Percentiles rank a stretch among this genome's conserved stretches.
Evolutionary conservation across 2,888 invertebrate species (phyloP).

Genomic region (Drosophila basisetae): DNA sequence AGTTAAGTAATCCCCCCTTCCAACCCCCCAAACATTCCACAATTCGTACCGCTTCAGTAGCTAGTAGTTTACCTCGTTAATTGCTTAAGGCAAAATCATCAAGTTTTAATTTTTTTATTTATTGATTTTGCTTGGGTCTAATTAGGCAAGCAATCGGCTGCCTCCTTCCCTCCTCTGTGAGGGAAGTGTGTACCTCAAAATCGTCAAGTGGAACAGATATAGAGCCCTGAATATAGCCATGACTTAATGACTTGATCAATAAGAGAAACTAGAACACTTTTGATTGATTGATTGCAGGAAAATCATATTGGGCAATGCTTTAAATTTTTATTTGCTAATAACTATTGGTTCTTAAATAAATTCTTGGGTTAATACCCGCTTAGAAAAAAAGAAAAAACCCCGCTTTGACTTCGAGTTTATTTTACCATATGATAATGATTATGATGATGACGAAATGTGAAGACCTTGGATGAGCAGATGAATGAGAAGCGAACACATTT

Average conservation of each 20-base stretch:
- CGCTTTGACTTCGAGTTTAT: conserved; percentile 35
- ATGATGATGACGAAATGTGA: conserved; percentile 16
- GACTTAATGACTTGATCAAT: conserved; percentile 9
- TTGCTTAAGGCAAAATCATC: conserved; percentile 30
- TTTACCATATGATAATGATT: conserved; percentile 25
- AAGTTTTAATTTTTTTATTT: conserved; percentile 31
- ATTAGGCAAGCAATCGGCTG: conserved; percentile 18
- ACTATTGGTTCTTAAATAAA: conserved; percentile 5
- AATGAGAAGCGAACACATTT: conserved; percentile 22
- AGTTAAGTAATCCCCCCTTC: neutral
- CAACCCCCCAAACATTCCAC: neutral
- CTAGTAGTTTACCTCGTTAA: conserved; percentile 21
- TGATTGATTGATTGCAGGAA: conserved; percentile 3
- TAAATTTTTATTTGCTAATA: neutral
- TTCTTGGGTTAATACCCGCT: conserved; percentile 13
- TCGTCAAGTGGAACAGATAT: conserved; percentile 8
- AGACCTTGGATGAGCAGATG: conserved; percentile 41
- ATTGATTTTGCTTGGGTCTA: conserved; percentile 44
- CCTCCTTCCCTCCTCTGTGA: neutral
- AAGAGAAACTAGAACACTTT: conserved; percentile 46
- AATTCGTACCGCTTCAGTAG: conserved; percentile 4
- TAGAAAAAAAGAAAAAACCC: neutral
- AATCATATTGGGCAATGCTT: neutral
- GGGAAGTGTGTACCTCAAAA: neutral
- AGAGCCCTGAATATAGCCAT: conserved; percentile 17